Conservation (phyloP, 2,888 invertebrate genomes). For the Nymphalis polychloros region DNA sequence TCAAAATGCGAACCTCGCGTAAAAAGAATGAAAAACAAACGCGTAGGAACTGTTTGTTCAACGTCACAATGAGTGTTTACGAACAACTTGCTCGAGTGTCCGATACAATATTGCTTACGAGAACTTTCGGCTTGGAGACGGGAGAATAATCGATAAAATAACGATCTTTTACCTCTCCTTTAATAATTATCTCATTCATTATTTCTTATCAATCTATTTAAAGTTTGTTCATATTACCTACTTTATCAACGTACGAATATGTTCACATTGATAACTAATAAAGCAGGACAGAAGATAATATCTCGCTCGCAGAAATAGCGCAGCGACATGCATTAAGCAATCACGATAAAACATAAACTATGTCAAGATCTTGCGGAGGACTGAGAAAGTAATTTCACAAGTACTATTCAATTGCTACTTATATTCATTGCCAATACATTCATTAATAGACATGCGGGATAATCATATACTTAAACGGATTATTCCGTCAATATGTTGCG, state of each 20-base stretch:
- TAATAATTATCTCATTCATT: no score
- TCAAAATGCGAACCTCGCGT: slow-evolving; percentile 16
- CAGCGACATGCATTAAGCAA: slow-evolving; percentile 37
- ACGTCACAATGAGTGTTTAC: slow-evolving; percentile 61
- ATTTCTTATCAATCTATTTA: no score
- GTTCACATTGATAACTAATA: not conserved
- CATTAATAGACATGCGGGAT: not conserved
- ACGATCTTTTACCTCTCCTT: not conserved
- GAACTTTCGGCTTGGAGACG: slow-evolving; percentile 17
- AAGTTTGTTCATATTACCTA: no score
- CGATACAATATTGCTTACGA: slow-evolving; percentile 41
- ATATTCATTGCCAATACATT: not conserved
- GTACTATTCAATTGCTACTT: not conserved
- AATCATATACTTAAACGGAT: not conserved
- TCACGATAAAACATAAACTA: slow-evolving; percentile 26
- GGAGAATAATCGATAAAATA: not conserved
- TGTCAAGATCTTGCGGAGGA: slow-evolving; percentile 36
- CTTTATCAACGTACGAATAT: not conserved
- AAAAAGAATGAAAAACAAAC: slow-evolving; percentile 32
- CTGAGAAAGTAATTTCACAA: slow-evolving; percentile 32
- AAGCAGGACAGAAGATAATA: slow-evolving; percentile 28
- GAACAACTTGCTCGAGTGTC: slow-evolving; percentile 62
- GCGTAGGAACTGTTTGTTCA: slow-evolving; percentile 19
- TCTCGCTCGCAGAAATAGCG: slow-evolving; percentile 35
- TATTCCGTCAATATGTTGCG: no score